phyloP scores from a whole-genome alignment of 1,140 invertebrate species.

The Saccostrea echinata region DNA sequence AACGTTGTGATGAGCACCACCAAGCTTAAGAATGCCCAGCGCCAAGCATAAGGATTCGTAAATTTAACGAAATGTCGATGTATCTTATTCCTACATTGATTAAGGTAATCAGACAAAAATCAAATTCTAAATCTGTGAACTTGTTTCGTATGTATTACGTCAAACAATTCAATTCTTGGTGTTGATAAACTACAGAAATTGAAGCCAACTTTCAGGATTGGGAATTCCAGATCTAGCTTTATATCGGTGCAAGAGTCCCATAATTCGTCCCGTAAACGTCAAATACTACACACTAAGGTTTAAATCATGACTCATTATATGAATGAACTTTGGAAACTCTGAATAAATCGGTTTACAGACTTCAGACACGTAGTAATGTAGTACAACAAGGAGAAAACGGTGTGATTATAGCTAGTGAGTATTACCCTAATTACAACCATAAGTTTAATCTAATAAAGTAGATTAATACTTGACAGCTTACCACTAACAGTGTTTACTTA shows the following conservation, averaged over 20 bases:
- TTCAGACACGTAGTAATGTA: not conserved
- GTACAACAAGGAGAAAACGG: not conserved
- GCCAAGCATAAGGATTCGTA: too few relatives aligned
- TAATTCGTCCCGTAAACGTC: not conserved
- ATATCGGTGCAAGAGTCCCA: not conserved
- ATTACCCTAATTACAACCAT: not conserved
- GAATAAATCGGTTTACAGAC: not conserved
- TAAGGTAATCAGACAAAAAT: too few relatives aligned
- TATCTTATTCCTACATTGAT: too few relatives aligned
- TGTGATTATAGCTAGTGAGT: not conserved
- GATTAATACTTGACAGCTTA: constrained; percentile 1
- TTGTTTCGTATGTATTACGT: too few relatives aligned
- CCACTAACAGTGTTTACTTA: not conserved
- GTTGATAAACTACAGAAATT: too few relatives aligned
- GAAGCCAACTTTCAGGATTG: not conserved
- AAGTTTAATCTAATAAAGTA: constrained; percentile 5
- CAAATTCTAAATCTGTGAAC: too few relatives aligned
- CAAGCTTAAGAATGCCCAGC: too few relatives aligned
- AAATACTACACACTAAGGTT: not conserved
- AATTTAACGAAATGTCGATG: too few relatives aligned
- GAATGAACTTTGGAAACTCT: not conserved
- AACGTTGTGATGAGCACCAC: too few relatives aligned
- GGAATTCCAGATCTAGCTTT: not conserved
- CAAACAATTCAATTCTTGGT: too few relatives aligned
- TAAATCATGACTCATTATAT: not conserved